Base-by-base conservation (phyloP, 2,797 vertebrate species). In the Brachyalestes nurse region DNA sequence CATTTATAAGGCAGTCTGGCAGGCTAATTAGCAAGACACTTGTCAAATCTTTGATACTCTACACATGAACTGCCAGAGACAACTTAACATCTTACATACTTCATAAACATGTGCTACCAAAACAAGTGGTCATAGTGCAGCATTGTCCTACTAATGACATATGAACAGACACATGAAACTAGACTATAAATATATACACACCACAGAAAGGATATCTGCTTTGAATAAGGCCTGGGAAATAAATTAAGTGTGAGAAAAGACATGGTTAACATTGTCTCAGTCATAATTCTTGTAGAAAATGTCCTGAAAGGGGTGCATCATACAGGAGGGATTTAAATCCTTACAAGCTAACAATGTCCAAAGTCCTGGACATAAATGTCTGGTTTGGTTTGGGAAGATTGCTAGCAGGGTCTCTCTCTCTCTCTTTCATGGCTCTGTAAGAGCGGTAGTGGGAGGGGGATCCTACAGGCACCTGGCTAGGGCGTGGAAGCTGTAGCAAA, bases 401-500 rank as follows among this genome's bases (percentile, higher is more conserved):
- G 12, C 53, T 53, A 23, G n/a, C 45, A 75, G 28, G 17, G 42
- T 55, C n/a, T 62, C n/a, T 40, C 17, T 58, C 14, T 13, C 14
- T 21, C 16, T 38, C 16, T 21, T 1, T 5, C 70, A 8, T 10
- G 34, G 55, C 72, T 60, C 55, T 72, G 51, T 34, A 16, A 7
- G 55, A 42, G 19, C 19, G 45, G 72, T 16, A 6, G 72, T 40
- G 49, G 55, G 72, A 60, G 72, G 34, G n/a, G 38, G 8, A 66
- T 17, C 17, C 64, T 62, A 62, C 57, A 77, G 69, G 51, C 57
- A 79, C 53, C 57, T 51, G 55, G 9, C 47, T 45, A 65, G 2
- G 19, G 72, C 51, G 38, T 25, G 28, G 72, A 65, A 14, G 23
- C 69, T 77, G 34, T 57, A 74, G 66, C 21, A 38, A 82, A 10